These are phyloP conservation scores for Amphiura filiformis DNA, from an alignment of 35 echinoderm and acorn worm species.

Conservation along the genomic window DNA sequence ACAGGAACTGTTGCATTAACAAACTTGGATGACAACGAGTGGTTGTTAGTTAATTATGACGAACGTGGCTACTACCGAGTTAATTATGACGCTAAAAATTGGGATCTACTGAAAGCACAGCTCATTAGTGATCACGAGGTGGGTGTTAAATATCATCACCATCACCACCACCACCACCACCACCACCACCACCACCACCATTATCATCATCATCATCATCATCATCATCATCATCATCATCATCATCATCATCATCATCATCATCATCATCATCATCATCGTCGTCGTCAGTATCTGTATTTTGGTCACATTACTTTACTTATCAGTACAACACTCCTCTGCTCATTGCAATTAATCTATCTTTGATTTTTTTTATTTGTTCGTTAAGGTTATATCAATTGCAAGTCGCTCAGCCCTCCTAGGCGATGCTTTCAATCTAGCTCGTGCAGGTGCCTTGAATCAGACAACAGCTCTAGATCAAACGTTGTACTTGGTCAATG, in stretches of 20 bases:
- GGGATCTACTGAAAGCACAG: slow-evolving; percentile 47
- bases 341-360: background rate
- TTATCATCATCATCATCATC: no score
- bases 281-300: background rate
- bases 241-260: background rate
- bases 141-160: no score
- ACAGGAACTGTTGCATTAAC: background rate
- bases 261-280: background rate
- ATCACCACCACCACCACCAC: no score
- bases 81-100: slow-evolving; percentile 69
- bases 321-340: no score
- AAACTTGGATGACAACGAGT: slow-evolving; percentile 24
- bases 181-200: no score
- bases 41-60: slow-evolving; percentile 58
- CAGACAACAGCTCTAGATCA: slow-evolving; percentile 48
- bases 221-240: no score
- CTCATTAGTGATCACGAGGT: slow-evolving; percentile 41
- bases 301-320: no score
- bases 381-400: no score
- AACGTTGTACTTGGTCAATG: slow-evolving; percentile 66
- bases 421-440: slow-evolving; percentile 75
- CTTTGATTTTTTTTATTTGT: background rate
- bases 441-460: slow-evolving; percentile 34
- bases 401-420: slow-evolving; percentile 59
- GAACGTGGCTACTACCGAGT: slow-evolving; percentile 58